Evolutionary conservation across 2,797 vertebrate species (phyloP).

Genomic region (Chrysocyon brachyurus): DNA sequence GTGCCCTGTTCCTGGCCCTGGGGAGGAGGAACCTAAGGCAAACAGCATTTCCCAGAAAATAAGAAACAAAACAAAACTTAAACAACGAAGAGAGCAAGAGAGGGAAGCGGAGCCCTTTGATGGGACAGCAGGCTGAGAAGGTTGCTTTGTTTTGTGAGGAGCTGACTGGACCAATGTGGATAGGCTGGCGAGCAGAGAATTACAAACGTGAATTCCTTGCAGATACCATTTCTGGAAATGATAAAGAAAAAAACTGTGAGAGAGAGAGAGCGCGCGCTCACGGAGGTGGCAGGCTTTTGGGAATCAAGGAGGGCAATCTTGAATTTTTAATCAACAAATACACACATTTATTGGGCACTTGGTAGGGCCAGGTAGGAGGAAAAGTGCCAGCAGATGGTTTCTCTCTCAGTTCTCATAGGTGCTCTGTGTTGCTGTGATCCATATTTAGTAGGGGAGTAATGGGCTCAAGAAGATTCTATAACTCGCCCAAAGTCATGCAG

Average conservation of each 20-base stretch:
- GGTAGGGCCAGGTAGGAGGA: not conserved
- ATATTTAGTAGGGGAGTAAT: not conserved
- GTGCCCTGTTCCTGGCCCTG: not conserved
- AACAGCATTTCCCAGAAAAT: constrained; percentile 57
- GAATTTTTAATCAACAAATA: not conserved
- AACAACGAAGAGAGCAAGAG: not conserved
- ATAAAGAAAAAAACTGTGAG: not conserved
- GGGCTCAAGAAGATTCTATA: not conserved
- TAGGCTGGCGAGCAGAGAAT: not conserved
- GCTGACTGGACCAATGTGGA: not conserved
- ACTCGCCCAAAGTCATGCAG: not conserved
- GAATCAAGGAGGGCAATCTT: not conserved
- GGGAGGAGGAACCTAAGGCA: not conserved
- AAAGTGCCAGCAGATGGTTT: not conserved
- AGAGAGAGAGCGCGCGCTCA: not conserved
- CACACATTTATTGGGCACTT: not conserved
- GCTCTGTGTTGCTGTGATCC: not conserved
- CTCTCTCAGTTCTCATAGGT: not conserved
- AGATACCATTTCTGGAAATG: not conserved
- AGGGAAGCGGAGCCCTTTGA: not conserved
- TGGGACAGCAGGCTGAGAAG: not conserved
- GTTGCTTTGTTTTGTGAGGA: not conserved
- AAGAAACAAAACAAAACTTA: not conserved
- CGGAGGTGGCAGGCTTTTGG: not conserved
- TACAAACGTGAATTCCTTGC: not conserved